Percentiles rank a stretch among this genome's conserved stretches.
Conservation (phyloP, 1,140 invertebrate species). For the Odontomachus brunneus region DNA sequence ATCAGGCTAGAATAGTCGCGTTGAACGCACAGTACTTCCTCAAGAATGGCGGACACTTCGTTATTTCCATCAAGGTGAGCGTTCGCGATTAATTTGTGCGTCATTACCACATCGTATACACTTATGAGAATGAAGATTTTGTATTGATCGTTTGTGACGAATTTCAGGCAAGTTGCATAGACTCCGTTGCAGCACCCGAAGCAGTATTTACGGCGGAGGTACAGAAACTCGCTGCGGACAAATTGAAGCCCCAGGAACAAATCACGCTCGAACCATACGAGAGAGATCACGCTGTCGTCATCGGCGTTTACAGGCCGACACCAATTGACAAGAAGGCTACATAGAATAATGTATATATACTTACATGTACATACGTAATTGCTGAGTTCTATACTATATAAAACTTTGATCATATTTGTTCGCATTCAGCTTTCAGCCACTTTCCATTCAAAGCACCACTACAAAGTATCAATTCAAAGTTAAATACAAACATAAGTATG, state of each 20-base stretch:
- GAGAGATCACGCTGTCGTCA: conserved; percentile 99
- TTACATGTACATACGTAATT: conserved; percentile 45
- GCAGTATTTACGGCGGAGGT: conserved; percentile 99
- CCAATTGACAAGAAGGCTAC: conserved; percentile 75
- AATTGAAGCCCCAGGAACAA: conserved; percentile 99
- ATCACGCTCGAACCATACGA: conserved; percentile 99
- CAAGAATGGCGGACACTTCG: conserved; percentile 98
- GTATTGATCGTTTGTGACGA: conserved; percentile 20
- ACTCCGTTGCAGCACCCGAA: conserved; percentile 98
- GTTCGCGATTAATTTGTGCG: conserved; percentile 6
- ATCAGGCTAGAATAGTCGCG: conserved; percentile 99
- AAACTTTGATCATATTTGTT: conserved; percentile 31
- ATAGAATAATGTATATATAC: conserved; percentile 61
- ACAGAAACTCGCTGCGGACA: conserved; percentile 97
- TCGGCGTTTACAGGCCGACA: conserved; percentile 96
- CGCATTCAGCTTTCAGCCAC: neutral
- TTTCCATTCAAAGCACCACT: too few relatives aligned
- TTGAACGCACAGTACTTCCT: conserved; percentile 98
- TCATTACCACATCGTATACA: neutral
- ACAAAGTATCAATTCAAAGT: neutral
- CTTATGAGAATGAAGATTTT: conserved; percentile 9
- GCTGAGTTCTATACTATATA: too few relatives aligned
- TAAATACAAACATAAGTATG: neutral
- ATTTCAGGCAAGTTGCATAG: conserved; percentile 97
- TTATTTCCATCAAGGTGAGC: conserved; percentile 98